Evolutionary conservation across 2,113 vertebrate species (phyloP).

Genomic region (Cyanoliseus patagonus): DNA sequence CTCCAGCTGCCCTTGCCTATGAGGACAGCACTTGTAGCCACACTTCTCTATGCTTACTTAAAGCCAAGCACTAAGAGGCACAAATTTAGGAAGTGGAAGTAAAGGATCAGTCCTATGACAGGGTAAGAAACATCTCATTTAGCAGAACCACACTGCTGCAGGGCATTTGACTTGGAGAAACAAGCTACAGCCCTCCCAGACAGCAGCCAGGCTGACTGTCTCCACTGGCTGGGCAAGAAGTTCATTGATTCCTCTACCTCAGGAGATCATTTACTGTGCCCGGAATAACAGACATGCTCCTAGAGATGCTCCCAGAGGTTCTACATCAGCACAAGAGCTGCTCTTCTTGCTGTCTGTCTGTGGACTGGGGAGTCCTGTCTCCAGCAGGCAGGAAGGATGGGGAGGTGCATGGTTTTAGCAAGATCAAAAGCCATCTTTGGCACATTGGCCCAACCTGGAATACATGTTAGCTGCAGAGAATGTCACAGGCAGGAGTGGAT

Average conservation of each 20-base stretch:
- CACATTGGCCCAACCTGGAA: neutral
- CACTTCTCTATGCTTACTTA: neutral
- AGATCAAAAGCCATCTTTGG: neutral
- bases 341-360: fast-evolving
- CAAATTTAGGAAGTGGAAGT: neutral
- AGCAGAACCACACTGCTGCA: neutral
- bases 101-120: neutral
- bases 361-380: neutral
- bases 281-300: neutral
- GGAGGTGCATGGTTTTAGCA: neutral
- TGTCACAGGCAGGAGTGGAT: neutral
- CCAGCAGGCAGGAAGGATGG: neutral
- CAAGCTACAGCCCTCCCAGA: neutral
- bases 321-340: neutral
- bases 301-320: neutral
- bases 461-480: neutral
- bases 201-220: neutral
- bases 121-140: neutral
- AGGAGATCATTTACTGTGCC: neutral
- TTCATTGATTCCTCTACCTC: neutral
- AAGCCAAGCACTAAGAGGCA: neutral
- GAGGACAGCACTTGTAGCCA: neutral
- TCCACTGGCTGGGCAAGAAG: neutral
- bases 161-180: neutral
- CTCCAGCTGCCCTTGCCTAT: neutral